A percentile compares a stretch with the other conserved stretches of the same genome.
Evolutionary conservation across 2,888 invertebrate species (phyloP).

Genomic region (Axea sp.): DNA sequence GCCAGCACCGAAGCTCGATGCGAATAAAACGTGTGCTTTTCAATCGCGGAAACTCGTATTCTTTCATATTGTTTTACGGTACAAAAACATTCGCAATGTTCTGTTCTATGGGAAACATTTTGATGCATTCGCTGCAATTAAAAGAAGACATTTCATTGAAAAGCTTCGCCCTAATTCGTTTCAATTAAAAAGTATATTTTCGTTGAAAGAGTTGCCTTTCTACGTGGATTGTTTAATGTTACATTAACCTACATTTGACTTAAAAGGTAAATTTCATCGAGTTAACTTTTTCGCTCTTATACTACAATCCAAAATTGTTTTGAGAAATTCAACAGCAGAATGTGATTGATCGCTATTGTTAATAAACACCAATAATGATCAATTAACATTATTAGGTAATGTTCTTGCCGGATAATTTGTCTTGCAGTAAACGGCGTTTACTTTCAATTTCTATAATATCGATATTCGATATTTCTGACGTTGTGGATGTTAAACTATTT

Average conservation of each 20-base stretch:
- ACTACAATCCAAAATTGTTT: no score
- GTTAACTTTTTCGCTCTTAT: no score
- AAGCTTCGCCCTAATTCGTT: conserved; percentile 23
- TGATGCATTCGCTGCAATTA: conserved; percentile 22
- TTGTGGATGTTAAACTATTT: background rate
- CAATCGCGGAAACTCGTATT: conserved; percentile 27
- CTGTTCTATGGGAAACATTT: conserved; percentile 17
- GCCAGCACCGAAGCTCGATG: conserved; percentile 7
- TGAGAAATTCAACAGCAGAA: no score
- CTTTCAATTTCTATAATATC: conserved; percentile 15
- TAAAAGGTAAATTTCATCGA: no score
- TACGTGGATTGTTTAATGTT: no score
- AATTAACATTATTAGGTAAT: no score
- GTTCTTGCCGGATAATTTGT: conserved; percentile 4
- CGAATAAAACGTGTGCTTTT: conserved; percentile 44
- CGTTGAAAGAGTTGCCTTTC: no score
- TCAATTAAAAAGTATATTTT: conserved; percentile 6
- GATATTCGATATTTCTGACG: conserved; percentile 4
- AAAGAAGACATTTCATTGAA: conserved; percentile 19
- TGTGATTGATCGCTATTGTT: no score
- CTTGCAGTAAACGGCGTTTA: conserved; percentile 6
- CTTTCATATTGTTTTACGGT: conserved; percentile 29
- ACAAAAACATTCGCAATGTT: conserved; percentile 1
- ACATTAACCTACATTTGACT: no score
- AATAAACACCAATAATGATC: no score